Conservation (phyloP, 1,140 invertebrate genomes). For the Macrocentrus cingulum region DNA sequence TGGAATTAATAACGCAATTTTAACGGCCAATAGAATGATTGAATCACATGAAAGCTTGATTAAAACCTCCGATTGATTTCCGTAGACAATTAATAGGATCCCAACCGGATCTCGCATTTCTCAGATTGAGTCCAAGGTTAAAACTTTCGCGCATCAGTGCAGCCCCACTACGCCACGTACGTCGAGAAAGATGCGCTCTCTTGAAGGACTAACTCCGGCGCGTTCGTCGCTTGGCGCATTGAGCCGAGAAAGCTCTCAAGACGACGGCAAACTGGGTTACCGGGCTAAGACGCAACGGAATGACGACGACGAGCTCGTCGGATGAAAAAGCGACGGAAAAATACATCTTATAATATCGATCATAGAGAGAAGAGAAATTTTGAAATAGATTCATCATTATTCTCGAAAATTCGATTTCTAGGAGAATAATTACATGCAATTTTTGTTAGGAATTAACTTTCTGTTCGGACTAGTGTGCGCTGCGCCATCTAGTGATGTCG, state of each 20-base stretch:
- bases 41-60: too few relatives aligned
- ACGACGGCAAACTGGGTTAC: conserved; percentile 19
- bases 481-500: too few relatives aligned
- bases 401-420: too few relatives aligned
- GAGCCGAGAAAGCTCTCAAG: neutral
- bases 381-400: too few relatives aligned
- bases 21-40: too few relatives aligned
- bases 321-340: too few relatives aligned
- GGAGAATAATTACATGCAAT: too few relatives aligned
- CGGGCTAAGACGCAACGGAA: neutral
- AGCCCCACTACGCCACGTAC: neutral
- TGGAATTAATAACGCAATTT: too few relatives aligned
- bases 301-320: neutral
- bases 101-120: conserved; percentile 22
- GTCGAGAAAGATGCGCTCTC: neutral
- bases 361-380: too few relatives aligned
- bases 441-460: too few relatives aligned
- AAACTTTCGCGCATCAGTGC: conserved; percentile 15
- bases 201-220: neutral
- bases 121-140: conserved; percentile 22
- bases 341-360: too few relatives aligned
- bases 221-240: neutral
- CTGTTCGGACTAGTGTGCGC: too few relatives aligned
- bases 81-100: neutral
- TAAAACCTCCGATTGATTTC: neutral